These are phyloP conservation scores for Pomacea canaliculata DNA, from an alignment of 2,888 invertebrate genomes.

Conservation along the genomic window DNA sequence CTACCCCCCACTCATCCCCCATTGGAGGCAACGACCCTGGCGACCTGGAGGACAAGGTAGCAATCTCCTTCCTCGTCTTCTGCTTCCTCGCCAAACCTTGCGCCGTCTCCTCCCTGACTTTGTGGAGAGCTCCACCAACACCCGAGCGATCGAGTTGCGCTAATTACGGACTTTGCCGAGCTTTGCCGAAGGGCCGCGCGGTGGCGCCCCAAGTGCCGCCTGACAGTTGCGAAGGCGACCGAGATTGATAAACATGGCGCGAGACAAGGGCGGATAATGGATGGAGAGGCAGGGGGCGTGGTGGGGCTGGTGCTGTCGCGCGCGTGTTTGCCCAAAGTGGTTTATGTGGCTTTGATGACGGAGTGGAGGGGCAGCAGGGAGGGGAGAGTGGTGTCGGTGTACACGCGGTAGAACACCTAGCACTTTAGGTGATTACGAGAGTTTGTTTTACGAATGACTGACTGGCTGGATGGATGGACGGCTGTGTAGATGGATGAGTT, in stretches of 20 bases:
- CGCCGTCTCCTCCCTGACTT: neutral
- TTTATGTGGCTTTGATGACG: slow-evolving; percentile 3
- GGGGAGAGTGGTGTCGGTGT: too few relatives aligned
- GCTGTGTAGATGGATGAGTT: neutral
- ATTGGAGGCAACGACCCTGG: neutral
- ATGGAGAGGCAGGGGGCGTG: slow-evolving; percentile 3
- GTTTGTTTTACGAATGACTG: slow-evolving; percentile 2
- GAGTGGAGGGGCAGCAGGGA: neutral
- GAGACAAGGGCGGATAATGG: neutral
- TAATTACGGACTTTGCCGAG: slow-evolving; percentile 6
- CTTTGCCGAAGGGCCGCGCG: slow-evolving; percentile 1
- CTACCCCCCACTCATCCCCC: neutral
- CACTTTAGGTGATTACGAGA: neutral
- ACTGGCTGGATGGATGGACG: neutral
- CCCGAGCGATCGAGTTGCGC: neutral
- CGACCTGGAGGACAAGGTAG: neutral
- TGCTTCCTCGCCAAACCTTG: neutral
- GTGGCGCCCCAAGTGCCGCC: neutral
- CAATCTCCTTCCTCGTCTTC: slow-evolving; percentile 6
- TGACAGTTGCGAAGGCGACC: neutral
- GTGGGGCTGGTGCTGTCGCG: neutral
- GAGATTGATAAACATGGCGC: slow-evolving; percentile 12
- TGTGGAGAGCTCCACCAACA: neutral
- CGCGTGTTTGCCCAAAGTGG: neutral
- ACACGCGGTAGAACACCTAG: too few relatives aligned